Conservation (phyloP, 2,797 vertebrate species). For the Epinephelus coioides region DNA sequence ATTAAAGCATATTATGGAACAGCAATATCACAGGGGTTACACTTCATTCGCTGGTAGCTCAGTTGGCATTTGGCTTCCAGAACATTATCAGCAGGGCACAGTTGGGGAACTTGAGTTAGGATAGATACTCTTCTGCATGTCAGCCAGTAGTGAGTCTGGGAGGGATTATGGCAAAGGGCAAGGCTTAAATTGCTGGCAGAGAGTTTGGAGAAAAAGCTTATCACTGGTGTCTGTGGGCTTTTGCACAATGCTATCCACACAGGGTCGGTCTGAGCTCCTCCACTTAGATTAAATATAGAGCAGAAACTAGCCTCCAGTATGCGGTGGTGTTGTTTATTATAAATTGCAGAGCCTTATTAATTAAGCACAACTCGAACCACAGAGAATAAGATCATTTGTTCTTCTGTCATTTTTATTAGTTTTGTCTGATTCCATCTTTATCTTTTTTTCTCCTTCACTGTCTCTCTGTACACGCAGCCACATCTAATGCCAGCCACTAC, state of each 20-base stretch:
- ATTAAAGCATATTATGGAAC: background rate
- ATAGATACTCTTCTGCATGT: constrained; percentile 55
- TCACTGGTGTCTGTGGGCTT: constrained; percentile 47
- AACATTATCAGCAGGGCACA: constrained; percentile 45
- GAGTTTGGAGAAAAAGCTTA: constrained; percentile 62
- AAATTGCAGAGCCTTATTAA: constrained; percentile 23
- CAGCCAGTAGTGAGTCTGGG: constrained; percentile 55
- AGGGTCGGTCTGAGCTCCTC: constrained; percentile 45
- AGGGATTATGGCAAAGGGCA: constrained; percentile 71
- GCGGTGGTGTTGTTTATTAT: constrained; percentile 27
- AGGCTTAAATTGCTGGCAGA: constrained; percentile 64
- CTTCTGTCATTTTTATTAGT: background rate
- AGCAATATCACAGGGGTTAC: constrained; percentile 19
- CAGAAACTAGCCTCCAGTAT: constrained; percentile 25
- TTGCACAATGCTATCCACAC: constrained; percentile 49
- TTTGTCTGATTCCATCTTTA: background rate
- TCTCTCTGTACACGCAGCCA: background rate
- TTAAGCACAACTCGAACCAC: constrained; percentile 21
- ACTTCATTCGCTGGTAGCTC: constrained; percentile 21
- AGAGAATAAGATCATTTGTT: constrained; percentile 2
- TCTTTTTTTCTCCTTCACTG: background rate
- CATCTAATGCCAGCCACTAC: background rate
- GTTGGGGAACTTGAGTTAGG: constrained; percentile 41
- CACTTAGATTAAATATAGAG: constrained; percentile 49
- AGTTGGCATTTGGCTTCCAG: constrained; percentile 36